Base-by-base conservation (phyloP, 2,113 vertebrate genomes). In the Pitta sordida region DNA sequence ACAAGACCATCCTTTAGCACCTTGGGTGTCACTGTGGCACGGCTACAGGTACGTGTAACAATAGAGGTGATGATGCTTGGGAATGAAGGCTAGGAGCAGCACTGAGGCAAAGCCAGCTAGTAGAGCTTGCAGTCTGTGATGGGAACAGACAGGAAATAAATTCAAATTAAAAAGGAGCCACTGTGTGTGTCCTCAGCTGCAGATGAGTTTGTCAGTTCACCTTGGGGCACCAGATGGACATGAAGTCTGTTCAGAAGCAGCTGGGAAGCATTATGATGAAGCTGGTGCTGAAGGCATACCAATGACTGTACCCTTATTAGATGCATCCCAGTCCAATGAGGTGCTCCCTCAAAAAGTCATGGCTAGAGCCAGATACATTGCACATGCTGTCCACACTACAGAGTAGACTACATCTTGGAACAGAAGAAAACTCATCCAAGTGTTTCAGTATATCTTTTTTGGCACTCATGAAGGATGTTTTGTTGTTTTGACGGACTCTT, bases 401-500 rank as follows among this genome's bases (percentile, higher is more conserved):
- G 12, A 1, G 9, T 5, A 56, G 67, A 17, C 20, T 76, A 51
- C 44, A 15, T 73, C 32, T 59, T 53, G 20, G 62, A 93, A 75
- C 5, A 67, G 68, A 34, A 41, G 29, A 62, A 86, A 67, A 58
- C 12, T 22, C 53, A 20, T 6, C 9, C 62, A 2, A 0, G 0
- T 51, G 29, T 22, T 78, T 62, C 44, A 81, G 23, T 30, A 0
- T 26, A 48, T 51, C 3, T 63, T 41, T 82, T 90, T 36, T 49
- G 59, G 19, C 26, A 37, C 6, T 18, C 2, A 3, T 34, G 20
- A 59, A 51, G 6, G n/a, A 21, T 18, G 4, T 34, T 77, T 56
- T 65, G 29, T 15, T 49, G 10, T n/a, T n/a, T n/a, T 1, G 6
- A 26, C 41, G 46, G 37, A 15, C 26, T 37, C 15, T 48, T 56